Percentiles rank a stretch among this genome's conserved stretches.
Evolutionary conservation across 2,797 vertebrate genomes (phyloP).

Genomic region (Bufotes viridis): DNA sequence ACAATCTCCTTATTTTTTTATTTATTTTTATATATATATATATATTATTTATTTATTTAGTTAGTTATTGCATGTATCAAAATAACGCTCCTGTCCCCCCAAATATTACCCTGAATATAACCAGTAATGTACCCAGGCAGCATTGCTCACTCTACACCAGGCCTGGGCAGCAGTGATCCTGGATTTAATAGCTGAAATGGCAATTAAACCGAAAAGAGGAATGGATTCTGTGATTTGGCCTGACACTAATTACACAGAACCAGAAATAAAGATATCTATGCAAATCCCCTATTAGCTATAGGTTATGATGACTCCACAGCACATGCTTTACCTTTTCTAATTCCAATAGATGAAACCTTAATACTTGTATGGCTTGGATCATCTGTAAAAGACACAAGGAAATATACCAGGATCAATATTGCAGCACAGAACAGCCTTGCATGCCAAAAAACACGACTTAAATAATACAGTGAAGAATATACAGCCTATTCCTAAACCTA

Average conservation of each 20-base stretch:
- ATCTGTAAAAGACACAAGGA: constrained; percentile 88
- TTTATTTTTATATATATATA: constrained; percentile 60
- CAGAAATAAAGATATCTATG: constrained; percentile 92
- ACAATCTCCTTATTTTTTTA: constrained; percentile 64
- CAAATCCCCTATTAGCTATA: constrained; percentile 83
- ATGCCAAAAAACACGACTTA: background rate
- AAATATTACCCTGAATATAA: background rate
- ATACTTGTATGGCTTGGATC: constrained; percentile 99
- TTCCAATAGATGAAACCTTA: constrained; percentile 99
- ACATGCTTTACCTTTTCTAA: constrained; percentile 93
- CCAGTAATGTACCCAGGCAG: background rate
- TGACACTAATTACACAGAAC: constrained; percentile 94
- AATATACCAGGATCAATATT: constrained; percentile 54
- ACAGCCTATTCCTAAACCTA: background rate
- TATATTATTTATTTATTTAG: constrained; percentile 54
- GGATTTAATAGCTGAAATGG: constrained; percentile 88
- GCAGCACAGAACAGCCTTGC: background rate
- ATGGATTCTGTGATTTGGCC: constrained; percentile 91
- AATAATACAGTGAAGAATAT: background rate
- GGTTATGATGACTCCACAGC: constrained; percentile 70
- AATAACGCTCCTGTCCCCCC: background rate
- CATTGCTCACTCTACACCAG: constrained; percentile 71
- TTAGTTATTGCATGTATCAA: constrained; percentile 20
- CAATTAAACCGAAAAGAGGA: constrained; percentile 94
- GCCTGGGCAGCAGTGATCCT: constrained; percentile 80